Conservation (phyloP, 2,113 vertebrate genomes). For the Stigmatopora nigra region DNA sequence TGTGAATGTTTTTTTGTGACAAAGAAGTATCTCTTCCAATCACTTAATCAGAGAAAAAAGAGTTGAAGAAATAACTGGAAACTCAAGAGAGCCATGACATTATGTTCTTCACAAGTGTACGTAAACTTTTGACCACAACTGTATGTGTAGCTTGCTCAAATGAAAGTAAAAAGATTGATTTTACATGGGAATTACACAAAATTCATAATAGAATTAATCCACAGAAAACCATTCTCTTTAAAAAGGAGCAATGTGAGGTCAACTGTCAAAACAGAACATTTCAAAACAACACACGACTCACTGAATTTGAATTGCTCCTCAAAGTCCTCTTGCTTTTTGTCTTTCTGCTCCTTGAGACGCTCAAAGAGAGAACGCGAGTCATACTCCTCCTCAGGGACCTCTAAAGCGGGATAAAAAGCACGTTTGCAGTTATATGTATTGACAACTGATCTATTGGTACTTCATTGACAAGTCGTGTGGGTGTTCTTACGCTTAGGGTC, state of each 20-base stretch:
- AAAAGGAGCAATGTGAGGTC: background rate
- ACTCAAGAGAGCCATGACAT: no score
- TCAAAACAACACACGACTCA: conserved; percentile 60
- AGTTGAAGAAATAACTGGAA: no score
- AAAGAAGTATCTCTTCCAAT: no score
- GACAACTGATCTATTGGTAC: background rate
- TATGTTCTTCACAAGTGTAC: no score
- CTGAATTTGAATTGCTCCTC: conserved; percentile 99
- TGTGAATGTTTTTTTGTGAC: no score
- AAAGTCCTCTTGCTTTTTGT: conserved; percentile 95
- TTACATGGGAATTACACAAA: background rate
- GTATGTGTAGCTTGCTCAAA: no score
- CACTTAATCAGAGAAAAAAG: no score
- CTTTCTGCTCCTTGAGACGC: conserved; percentile 92
- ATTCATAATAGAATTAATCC: background rate
- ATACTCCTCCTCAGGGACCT: conserved; percentile 89
- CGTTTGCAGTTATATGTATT: background rate
- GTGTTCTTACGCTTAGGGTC: conserved; percentile 81
- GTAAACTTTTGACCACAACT: no score
- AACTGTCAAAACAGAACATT: background rate
- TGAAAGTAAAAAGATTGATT: background rate
- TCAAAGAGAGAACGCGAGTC: conserved; percentile 87
- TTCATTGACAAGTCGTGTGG: background rate
- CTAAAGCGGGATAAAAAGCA: conserved; percentile 58
- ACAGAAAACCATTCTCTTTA: background rate